phyloP scores from a whole-genome alignment of 2,888 invertebrate species.

The Lobophora halterata region DNA sequence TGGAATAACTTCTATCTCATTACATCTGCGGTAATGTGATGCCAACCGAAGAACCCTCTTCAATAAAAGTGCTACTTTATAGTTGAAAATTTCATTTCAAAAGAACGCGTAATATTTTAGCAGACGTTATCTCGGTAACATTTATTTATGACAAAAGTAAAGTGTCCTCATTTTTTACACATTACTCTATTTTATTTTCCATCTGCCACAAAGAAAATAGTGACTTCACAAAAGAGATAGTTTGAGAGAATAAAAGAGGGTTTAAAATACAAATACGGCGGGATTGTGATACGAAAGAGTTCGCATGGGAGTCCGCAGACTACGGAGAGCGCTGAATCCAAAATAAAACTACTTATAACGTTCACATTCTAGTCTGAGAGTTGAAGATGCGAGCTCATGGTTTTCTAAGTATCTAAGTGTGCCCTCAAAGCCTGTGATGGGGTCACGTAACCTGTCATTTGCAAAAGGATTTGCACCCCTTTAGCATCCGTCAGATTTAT shows the following conservation, averaged over 20 bases:
- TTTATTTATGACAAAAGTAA: slow-evolving; percentile 25
- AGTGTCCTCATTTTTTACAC: slow-evolving; percentile 18
- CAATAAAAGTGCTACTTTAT: slow-evolving; percentile 32
- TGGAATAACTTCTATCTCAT: slow-evolving; percentile 51
- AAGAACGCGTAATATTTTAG: slow-evolving; percentile 25
- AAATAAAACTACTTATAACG: slow-evolving; percentile 37
- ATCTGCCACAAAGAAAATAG: slow-evolving; percentile 12
- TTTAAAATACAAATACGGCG: slow-evolving; percentile 42
- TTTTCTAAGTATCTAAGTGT: slow-evolving; percentile 28
- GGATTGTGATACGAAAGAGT: slow-evolving; percentile 38
- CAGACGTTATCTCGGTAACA: slow-evolving; percentile 28
- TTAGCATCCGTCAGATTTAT: slow-evolving; percentile 65
- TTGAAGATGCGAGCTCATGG: slow-evolving; percentile 18
- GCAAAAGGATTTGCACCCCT: slow-evolving; percentile 62
- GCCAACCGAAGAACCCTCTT: slow-evolving; percentile 31
- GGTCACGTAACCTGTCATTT: slow-evolving; percentile 66
- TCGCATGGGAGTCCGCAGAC: slow-evolving; percentile 36
- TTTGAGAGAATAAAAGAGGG: slow-evolving; percentile 38
- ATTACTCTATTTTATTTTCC: slow-evolving; percentile 12
- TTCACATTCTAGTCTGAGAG: slow-evolving; percentile 20
- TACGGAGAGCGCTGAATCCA: slow-evolving; percentile 33
- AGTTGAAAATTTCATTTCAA: slow-evolving; percentile 35
- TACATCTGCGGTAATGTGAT: slow-evolving; percentile 39
- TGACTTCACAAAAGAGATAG: slow-evolving; percentile 26
- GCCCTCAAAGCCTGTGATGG: slow-evolving; percentile 35